Evolutionary conservation across 1,140 invertebrate species (phyloP).

Genomic region (Plectrocnemia conspersa): DNA sequence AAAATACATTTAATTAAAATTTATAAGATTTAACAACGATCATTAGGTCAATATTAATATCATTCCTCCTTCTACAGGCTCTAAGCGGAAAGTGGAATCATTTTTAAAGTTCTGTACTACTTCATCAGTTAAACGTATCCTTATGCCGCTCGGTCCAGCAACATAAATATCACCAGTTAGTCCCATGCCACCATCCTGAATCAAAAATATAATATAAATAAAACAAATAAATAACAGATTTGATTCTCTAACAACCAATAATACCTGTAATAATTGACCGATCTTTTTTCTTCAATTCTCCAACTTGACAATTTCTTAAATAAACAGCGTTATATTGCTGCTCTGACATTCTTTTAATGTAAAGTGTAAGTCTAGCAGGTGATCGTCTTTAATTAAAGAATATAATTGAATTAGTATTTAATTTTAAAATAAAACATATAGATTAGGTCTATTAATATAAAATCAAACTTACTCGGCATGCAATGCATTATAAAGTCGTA

Average conservation of each 20-base stretch:
- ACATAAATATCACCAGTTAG: slow-evolving; percentile 42
- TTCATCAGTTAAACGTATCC: slow-evolving; percentile 46
- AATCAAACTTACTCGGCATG: slow-evolving; percentile 63
- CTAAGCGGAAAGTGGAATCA: slow-evolving; percentile 30
- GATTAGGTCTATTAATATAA: background rate
- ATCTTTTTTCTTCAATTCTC: slow-evolving; percentile 5
- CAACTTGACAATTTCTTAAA: slow-evolving; percentile 8
- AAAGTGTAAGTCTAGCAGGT: slow-evolving; percentile 3
- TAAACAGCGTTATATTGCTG: slow-evolving; percentile 7
- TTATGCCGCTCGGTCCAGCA: slow-evolving; percentile 43
- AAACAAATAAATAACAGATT: background rate
- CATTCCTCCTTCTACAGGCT: slow-evolving; percentile 18
- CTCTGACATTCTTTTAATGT: background rate
- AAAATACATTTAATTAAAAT: no score
- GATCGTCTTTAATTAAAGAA: slow-evolving; percentile 2
- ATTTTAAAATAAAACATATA: background rate
- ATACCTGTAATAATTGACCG: slow-evolving; percentile 8
- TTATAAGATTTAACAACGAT: no score
- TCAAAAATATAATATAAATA: slow-evolving; percentile 20
- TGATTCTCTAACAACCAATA: background rate
- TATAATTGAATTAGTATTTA: slow-evolving; percentile 1
- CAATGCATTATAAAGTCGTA: slow-evolving; percentile 84
- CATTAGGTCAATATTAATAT: slow-evolving; percentile 19
- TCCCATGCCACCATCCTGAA: slow-evolving; percentile 36
- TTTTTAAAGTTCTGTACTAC: slow-evolving; percentile 39